Percentiles rank a stretch among this genome's conserved stretches.
Conservation (phyloP, 1,140 invertebrate species). For the Contarinia nasturtii region DNA sequence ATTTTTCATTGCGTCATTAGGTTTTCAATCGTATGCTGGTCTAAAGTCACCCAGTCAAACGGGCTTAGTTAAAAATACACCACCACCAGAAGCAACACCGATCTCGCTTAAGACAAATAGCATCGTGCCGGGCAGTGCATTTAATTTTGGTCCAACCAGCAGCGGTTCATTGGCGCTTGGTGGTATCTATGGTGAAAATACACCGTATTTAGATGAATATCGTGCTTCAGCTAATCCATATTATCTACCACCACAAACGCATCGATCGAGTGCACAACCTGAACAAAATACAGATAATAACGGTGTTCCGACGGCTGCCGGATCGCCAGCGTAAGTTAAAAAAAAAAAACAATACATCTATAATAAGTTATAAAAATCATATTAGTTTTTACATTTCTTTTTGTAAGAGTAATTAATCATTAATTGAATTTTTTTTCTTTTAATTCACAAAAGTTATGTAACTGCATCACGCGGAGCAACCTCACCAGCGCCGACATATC, state of each 20-base stretch:
- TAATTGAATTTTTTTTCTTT: too few species aligned
- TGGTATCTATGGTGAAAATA: slow-evolving; percentile 33
- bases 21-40: slow-evolving; percentile 32
- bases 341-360: neutral
- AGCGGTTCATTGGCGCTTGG: slow-evolving; percentile 26
- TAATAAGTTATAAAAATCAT: too few species aligned
- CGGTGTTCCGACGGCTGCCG: slow-evolving; percentile 19
- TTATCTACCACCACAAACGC: slow-evolving; percentile 33
- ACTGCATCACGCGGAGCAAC: neutral
- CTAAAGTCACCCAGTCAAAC: slow-evolving; percentile 16
- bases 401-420: too few species aligned
- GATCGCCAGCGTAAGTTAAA: slow-evolving; percentile 9
- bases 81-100: slow-evolving; percentile 29
- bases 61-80: slow-evolving; percentile 5
- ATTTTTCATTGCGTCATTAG: slow-evolving; percentile 4
- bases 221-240: slow-evolving; percentile 30
- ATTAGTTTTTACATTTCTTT: too few species aligned
- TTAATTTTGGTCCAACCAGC: slow-evolving; percentile 42
- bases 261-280: slow-evolving; percentile 24
- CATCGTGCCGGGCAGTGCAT: slow-evolving; percentile 44
- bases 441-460: too few species aligned
- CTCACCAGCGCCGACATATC: slow-evolving; percentile 17
- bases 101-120: slow-evolving; percentile 34
- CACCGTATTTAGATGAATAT: slow-evolving; percentile 41
- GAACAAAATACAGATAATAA: slow-evolving; percentile 26